Evolutionary conservation across 2,888 invertebrate genomes (phyloP).

Genomic region (Nematopogon swammerdamellus): DNA sequence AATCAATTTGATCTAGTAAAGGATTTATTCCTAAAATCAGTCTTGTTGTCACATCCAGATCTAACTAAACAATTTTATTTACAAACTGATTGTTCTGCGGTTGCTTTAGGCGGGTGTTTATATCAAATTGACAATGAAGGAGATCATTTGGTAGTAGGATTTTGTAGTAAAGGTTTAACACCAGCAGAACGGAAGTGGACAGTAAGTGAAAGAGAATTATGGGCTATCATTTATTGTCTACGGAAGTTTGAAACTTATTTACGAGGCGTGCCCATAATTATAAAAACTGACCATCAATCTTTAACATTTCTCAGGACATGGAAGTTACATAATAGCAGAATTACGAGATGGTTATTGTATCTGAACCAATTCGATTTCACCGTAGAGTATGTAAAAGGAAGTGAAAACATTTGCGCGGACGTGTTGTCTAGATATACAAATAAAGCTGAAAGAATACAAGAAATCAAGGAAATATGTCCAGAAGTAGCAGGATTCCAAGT

Average conservation of each 20-base stretch:
- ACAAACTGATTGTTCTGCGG: conserved; percentile 11
- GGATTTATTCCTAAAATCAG: conserved; percentile 8
- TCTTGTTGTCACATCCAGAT: conserved; percentile 9
- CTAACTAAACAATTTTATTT: conserved; percentile 9
- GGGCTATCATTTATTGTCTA: conserved; percentile 12
- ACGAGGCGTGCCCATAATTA: conserved; percentile 11
- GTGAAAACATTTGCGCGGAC: no score
- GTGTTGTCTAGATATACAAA: no score
- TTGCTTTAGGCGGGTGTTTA: conserved; percentile 10
- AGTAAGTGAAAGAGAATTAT: conserved; percentile 15
- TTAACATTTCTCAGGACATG: conserved; percentile 13
- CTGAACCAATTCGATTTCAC: conserved; percentile 13
- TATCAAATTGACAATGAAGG: conserved; percentile 10
- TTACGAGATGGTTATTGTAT: conserved; percentile 13
- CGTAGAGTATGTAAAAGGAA: no score
- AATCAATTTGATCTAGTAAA: conserved; percentile 12
- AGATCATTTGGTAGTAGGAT: conserved; percentile 10
- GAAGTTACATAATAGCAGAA: conserved; percentile 13
- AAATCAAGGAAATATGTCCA: no score
- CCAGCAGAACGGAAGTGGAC: conserved; percentile 13
- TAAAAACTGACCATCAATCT: conserved; percentile 14
- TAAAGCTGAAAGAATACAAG: no score
- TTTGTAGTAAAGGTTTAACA: conserved; percentile 11
- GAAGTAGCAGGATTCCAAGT: no score
- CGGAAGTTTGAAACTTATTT: conserved; percentile 15